Evolutionary conservation across 2,888 invertebrate genomes (phyloP), one percentile per base, ranked within the genome.

Genomic region (Ichneumon xanthorius): DNA sequence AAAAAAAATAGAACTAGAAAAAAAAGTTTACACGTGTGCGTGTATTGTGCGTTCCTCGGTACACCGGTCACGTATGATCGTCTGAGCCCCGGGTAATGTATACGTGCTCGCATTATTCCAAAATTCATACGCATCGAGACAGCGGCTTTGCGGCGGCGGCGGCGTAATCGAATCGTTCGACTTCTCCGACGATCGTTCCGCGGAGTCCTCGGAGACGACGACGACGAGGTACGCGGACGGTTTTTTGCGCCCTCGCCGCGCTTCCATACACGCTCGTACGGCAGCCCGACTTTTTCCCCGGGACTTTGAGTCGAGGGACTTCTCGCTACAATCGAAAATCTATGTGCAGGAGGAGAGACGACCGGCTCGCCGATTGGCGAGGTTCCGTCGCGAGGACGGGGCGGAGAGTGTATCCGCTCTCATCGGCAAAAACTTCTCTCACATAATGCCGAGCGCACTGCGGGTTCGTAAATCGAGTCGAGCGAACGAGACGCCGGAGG

Each of bases 51-150:
- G 72, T 63, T 65, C 67, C 84, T 85, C 77, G 73, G 81, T 87
- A 89, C 81, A 85, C 89, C 72, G 82, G 87, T 89, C 89, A 89
- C 89, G 89, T 88, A 87, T 73, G 53, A 68, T 48, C 78, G 73
- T 82, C 82, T 77, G 73, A 73, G 82, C 71, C 83, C 83, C 81
- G 83, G 80, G 88, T 87, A 87, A 87, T 78, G 83, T 72, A 87
- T 88, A 88, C 89, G 89, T 88, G 89, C 89, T 90, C 89, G 89
- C 90, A 90, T 91, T 90, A 90, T 89, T 89, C 89, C 88, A 88
- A 90, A 92, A 91, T 91, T 91, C 90, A 90, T 88, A 88, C 88
- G 89, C 87, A 77, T 88, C 89, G 87, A 87, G 65, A 9, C 22
- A 45, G 68, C 68, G 22, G 37, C 68, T 40, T 40, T 40, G 37